Evolutionary conservation across 2,797 vertebrate genomes (phyloP), one percentile per base, ranked within the genome.

Genomic region (Melanotaenia pygmaea): DNA sequence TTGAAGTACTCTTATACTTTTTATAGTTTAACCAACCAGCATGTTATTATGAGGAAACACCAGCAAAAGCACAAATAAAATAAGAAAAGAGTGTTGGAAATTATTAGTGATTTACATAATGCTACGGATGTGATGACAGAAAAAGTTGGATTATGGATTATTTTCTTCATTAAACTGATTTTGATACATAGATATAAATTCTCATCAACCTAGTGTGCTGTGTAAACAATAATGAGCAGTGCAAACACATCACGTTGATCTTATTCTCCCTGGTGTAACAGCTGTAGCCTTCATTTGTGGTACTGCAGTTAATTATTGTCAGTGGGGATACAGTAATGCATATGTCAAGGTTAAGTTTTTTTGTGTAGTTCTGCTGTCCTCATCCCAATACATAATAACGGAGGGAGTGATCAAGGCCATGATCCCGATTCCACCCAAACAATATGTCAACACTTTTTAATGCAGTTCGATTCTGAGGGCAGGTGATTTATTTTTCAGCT

Each of bases 301-400:
- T 28, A 2, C 53, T 37, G 45, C 1, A 7, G 76, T 87, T 81
- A 76, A 74, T 84, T 58, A 78, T 84, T 76, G 16, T 13, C 77
- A 64, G 7, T 2, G 24, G 7, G 50, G 60, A 50, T 64, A 40
- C 45, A 28, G 10, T 22, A 30, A 47, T 45, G 4, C 20, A 57
- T 43, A 16, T 24, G 54, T 6, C 20, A 51, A 34, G 26, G 58
- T 37, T 53, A 54, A 57, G 14, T 14, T 30, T 20, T 5, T 40
- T 30, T 51, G 34, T 38, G 38, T 47, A 16, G n/a, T 58, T 6
- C 53, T 54, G 40, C 5, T 59, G 24, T 37, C 57, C 4, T 50
- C 8, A 28, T 26, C 26, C 13, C 5, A 13, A 14, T 35, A 50
- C 50, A 8, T 54, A 43, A 61, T 47, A 57, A 62, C 3, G n/a